A percentile compares a stretch with the other conserved stretches of the same genome.
Evolutionary conservation across 1,140 invertebrate genomes (phyloP).

Genomic region (Drosophila novamexicana): DNA sequence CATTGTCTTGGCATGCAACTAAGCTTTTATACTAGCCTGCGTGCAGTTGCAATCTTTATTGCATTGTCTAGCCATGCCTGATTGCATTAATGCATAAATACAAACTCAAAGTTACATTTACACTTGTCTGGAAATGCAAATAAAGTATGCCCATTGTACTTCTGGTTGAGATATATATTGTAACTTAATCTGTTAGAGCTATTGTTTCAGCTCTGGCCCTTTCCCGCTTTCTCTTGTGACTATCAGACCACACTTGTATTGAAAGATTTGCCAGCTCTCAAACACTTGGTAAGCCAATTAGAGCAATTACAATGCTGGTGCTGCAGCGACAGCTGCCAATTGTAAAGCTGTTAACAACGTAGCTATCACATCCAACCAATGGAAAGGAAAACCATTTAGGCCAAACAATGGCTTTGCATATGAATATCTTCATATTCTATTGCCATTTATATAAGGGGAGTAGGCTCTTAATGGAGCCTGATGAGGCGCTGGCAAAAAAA

Average conservation of each 20-base stretch:
- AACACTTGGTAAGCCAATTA: slow-evolving; percentile 64
- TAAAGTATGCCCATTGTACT: neutral
- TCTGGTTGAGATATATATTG: neutral
- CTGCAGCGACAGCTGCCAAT: neutral
- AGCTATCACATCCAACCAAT: slow-evolving; percentile 16
- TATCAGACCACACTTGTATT: neutral
- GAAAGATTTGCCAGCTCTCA: slow-evolving; percentile 35
- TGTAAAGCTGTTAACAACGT: slow-evolving; percentile 6
- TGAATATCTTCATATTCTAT: slow-evolving; percentile 16
- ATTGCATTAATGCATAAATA: neutral
- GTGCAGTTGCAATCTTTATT: neutral
- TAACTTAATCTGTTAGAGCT: neutral
- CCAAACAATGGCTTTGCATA: slow-evolving; percentile 25
- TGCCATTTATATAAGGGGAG: slow-evolving; percentile 8
- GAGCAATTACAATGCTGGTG: slow-evolving; percentile 42
- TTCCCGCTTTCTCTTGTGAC: too few species aligned
- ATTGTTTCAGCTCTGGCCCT: neutral
- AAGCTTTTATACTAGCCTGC: neutral
- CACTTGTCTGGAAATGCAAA: neutral
- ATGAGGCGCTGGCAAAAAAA: neutral
- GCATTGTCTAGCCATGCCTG: neutral
- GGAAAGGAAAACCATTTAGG: slow-evolving; percentile 23
- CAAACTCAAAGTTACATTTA: neutral
- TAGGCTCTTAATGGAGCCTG: slow-evolving; percentile 10
- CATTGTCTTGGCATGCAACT: neutral